Evolutionary conservation across 2,888 invertebrate genomes (phyloP), one percentile per base, ranked within the genome.

Genomic region (Cosmopolites sordidus): DNA sequence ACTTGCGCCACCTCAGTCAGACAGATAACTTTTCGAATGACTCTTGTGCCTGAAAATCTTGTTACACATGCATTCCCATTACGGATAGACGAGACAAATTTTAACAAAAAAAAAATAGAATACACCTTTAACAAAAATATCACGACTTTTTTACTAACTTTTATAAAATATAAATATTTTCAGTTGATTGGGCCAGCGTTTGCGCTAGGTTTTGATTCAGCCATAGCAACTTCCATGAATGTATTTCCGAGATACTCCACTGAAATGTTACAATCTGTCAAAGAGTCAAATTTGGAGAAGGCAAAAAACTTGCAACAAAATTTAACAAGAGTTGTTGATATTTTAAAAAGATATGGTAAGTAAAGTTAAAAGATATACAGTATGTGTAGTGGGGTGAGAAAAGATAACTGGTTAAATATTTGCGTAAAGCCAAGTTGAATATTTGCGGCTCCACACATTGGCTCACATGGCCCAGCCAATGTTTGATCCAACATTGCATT

Each of bases 141-240:
- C n/a, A n/a, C n/a, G n/a, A n/a, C n/a, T n/a, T n/a, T n/a, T n/a
- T n/a, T n/a, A n/a, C n/a, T n/a, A n/a, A n/a, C 22, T 22, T 6
- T 37, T 37, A 37, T n/a, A 4, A 37, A 12, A 12, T 16, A 16
- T 37, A 14, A 22, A 12, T 39, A 2, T 39, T 73, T 72, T 43
- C 64, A 87, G 87, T 72, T 87, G 17, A 69, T 88, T 53, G 80
- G 82, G 0, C 84, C 83, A 29, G 88, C 83, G 0, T 79, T 81
- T 16, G 73, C 82, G 0, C 67, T 85, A 3, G 89, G 89, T 37
- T 84, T 88, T 62, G 81, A 82, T 63, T 87, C 87, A 5, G 80
- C 83, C 30, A 88, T 89, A 58, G 81, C 85, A 29, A 86, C 87
- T 0, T 77, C 83, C 1, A 78, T 82, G 56, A 90, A 85, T 67